These are phyloP conservation scores for Armadillidium nasatum DNA, from an alignment of 1,140 invertebrate genomes.

Conservation along the genomic window DNA sequence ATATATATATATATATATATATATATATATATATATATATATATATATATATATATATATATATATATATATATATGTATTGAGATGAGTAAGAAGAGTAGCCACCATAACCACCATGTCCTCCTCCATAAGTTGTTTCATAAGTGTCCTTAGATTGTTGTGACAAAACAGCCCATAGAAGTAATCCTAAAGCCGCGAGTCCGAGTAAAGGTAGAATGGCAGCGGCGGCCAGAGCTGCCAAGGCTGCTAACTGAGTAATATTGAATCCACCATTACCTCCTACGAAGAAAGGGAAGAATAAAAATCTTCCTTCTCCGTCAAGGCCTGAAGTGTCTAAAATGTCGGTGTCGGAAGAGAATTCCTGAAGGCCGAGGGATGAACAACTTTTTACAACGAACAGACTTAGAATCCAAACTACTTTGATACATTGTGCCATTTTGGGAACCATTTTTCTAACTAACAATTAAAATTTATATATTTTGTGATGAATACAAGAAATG, in stretches of 20 bases:
- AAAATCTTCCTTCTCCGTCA: constrained; percentile 21
- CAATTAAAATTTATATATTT: too few species aligned
- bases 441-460: neutral
- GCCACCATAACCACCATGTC: neutral
- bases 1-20: neutral
- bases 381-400: neutral
- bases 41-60: neutral
- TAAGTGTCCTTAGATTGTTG: neutral
- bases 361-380: neutral
- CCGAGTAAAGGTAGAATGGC: neutral
- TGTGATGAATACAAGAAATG: too few species aligned
- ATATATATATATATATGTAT: neutral
- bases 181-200: neutral
- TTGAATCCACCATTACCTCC: constrained; percentile 23
- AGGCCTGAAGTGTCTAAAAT: neutral
- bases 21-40: neutral
- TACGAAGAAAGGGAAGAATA: constrained; percentile 22
- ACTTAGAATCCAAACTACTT: neutral
- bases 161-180: neutral
- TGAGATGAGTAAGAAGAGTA: neutral
- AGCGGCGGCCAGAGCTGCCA: neutral
- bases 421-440: neutral
- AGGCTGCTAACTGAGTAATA: constrained; percentile 18
- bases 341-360: neutral
- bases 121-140: neutral